These are phyloP conservation scores for Labroides dimidiatus DNA, from an alignment of 2,797 vertebrate species.

Conservation along the genomic window DNA sequence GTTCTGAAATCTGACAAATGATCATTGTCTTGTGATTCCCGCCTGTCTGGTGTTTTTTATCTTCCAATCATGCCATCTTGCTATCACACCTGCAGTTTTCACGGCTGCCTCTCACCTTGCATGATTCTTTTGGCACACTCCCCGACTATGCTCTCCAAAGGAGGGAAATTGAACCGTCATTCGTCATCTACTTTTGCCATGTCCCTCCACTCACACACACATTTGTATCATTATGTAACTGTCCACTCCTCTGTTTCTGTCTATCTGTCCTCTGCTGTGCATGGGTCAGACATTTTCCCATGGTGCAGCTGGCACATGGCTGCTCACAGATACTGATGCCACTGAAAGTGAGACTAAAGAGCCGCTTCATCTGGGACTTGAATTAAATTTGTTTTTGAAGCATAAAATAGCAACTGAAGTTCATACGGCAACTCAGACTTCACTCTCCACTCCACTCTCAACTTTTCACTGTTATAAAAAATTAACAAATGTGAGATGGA, in stretches of 20 bases:
- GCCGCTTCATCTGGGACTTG: constrained; percentile 45
- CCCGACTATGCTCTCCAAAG: constrained; percentile 32
- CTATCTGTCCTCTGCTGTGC: constrained; percentile 60
- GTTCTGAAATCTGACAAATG: neutral
- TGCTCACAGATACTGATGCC: constrained; percentile 61
- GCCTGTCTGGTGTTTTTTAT: constrained; percentile 15
- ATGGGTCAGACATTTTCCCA: constrained; percentile 65
- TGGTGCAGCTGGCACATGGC: constrained; percentile 60
- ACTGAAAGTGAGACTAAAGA: constrained; percentile 43
- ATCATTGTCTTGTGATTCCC: constrained; percentile 31
- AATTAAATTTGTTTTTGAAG: constrained; percentile 46
- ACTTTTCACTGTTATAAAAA: neutral
- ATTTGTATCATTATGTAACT: constrained; percentile 3
- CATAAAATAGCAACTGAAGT: constrained; percentile 65
- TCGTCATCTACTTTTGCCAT: constrained; percentile 36
- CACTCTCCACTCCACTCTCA: constrained; percentile 1
- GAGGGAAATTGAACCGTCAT: constrained; percentile 55
- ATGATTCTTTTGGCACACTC: constrained; percentile 38
- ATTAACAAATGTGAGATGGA: neutral
- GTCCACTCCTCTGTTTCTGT: constrained; percentile 32
- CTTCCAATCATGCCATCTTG: constrained; percentile 1
- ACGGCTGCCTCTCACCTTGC: constrained; percentile 51
- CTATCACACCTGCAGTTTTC: constrained; percentile 27
- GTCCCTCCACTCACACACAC: constrained; percentile 1
- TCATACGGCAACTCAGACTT: constrained; percentile 73